These are phyloP conservation scores for Fistularia commersonii DNA, from an alignment of 2,797 vertebrate genomes.

Conservation along the genomic window DNA sequence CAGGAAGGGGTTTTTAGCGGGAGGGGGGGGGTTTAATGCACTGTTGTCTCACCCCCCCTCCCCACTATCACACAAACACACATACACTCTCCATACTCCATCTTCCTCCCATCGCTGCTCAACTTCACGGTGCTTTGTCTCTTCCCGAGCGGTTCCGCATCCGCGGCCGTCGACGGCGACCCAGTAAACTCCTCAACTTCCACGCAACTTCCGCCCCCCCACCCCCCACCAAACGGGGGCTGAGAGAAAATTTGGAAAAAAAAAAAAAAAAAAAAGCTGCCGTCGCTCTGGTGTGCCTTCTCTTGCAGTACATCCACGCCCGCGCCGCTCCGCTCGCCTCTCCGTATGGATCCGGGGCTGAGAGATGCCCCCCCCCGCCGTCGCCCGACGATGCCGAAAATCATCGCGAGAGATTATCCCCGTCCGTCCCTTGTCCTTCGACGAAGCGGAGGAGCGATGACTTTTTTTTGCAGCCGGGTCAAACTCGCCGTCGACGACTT, in stretches of 20 bases:
- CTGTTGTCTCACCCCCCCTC: conserved; percentile 3
- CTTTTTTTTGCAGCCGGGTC: conserved; percentile 30
- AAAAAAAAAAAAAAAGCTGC: no score
- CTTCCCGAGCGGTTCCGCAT: conserved; percentile 30
- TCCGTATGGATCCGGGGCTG: conserved; percentile 16
- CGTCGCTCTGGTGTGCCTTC: no score
- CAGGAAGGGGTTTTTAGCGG: conserved; percentile 15
- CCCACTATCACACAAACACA: neutral
- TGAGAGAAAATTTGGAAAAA: neutral
- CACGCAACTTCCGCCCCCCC: neutral
- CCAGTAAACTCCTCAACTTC: conserved; percentile 38
- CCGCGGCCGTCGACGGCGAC: conserved; percentile 16
- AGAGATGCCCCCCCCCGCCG: conserved; percentile 6
- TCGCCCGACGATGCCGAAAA: no score
- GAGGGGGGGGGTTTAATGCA: conserved; percentile 14
- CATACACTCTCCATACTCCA: no score
- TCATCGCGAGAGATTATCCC: no score
- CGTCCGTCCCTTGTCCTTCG: no score
- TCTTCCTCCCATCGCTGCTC: conserved; percentile 7
- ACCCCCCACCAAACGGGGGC: no score
- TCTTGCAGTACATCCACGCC: conserved; percentile 30
- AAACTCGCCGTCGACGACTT: conserved; percentile 28
- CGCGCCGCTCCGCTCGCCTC: conserved; percentile 10
- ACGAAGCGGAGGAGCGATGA: no score
- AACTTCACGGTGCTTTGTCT: conserved; percentile 39